Evolutionary conservation across 2,797 vertebrate genomes (phyloP), one percentile per base, ranked within the genome.

Genomic region (Poliocrania exsul): DNA sequence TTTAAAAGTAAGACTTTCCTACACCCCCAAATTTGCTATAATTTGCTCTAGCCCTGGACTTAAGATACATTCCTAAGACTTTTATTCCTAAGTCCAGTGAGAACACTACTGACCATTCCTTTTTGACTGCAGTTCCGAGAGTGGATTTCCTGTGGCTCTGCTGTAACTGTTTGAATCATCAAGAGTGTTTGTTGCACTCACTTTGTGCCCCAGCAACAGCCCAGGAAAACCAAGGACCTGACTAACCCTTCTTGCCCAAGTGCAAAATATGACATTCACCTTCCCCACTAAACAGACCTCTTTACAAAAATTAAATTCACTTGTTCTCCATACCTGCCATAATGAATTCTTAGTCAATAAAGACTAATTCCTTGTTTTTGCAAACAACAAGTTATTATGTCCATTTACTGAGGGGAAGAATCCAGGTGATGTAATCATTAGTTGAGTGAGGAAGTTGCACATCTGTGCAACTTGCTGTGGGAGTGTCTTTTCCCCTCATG

Each of bases 291-390:
- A 85, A 74, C 23, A 81, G 57, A 87, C 16, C 19, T 93, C 79
- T 71, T 92, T 16, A 91, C 23, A 74, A 92, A 94, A 91, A 74
- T 73, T 56, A 80, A 90, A 94, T 67, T 95, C 86, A 74, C 73
- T 92, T 85, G 53, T 56, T 90, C 72, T 85, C 0, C 2, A 80
- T 40, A 91, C 88, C 42, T 91, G 81, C 84, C 71, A 82, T 80
- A 95, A 80, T n/a, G 66, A 88, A 77, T 85, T 53, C 35, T 82
- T 94, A 86, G 24, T 85, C 71, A 89, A 74, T 64, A 96, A 86
- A 65, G 28, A 50, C 60, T 85, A 88, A 81, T 44, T 80, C 35
- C 64, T 80, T 80, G 46, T 18, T 85, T 92, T 78, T 78, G 65
- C 28, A 56, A 71, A 81, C 26, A 53, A 75, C n/a, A 93, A 85